A percentile compares a stretch with the other conserved stretches of the same genome.
phyloP scores from a whole-genome alignment of 2,113 vertebrate species.

The Leucoraja erinaceus region DNA sequence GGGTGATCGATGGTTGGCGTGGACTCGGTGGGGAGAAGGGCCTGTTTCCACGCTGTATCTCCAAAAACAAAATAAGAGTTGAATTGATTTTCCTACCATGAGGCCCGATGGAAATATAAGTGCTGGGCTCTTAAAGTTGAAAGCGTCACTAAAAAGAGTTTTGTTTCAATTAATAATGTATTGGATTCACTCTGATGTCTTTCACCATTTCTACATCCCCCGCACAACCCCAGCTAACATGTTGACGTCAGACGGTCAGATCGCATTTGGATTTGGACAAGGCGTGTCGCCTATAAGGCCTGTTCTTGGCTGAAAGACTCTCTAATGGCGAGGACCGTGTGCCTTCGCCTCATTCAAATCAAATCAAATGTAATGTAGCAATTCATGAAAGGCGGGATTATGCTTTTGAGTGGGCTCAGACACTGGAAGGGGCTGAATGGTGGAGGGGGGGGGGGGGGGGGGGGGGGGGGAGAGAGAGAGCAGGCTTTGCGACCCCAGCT shows the following conservation, averaged over 20 bases:
- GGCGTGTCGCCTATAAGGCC: background rate
- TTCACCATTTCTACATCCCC: no score
- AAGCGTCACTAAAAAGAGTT: background rate
- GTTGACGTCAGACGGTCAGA: background rate
- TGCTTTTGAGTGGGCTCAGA: conserved; percentile 70
- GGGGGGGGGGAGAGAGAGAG: conserved; percentile 56
- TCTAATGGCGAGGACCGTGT: conserved; percentile 63
- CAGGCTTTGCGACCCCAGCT: conserved; percentile 65
- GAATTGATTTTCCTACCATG: background rate
- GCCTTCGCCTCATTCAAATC: conserved; percentile 75
- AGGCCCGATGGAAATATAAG: background rate
- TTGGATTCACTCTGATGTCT: no score
- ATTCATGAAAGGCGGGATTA: conserved; percentile 89
- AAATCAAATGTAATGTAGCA: conserved; percentile 80
- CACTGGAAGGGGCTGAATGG: conserved; percentile 56
- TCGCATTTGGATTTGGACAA: background rate
- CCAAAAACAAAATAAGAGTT: no score
- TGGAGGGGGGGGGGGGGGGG: conserved; percentile 46
- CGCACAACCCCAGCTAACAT: background rate
- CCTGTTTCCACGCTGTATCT: no score
- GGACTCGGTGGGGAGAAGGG: no score
- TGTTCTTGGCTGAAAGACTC: conserved; percentile 62
- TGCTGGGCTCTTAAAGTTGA: background rate
- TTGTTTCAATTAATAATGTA: background rate
- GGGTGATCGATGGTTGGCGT: no score